Conservation (phyloP, 2,797 vertebrate genomes). For the Neostethus bicornis region DNA sequence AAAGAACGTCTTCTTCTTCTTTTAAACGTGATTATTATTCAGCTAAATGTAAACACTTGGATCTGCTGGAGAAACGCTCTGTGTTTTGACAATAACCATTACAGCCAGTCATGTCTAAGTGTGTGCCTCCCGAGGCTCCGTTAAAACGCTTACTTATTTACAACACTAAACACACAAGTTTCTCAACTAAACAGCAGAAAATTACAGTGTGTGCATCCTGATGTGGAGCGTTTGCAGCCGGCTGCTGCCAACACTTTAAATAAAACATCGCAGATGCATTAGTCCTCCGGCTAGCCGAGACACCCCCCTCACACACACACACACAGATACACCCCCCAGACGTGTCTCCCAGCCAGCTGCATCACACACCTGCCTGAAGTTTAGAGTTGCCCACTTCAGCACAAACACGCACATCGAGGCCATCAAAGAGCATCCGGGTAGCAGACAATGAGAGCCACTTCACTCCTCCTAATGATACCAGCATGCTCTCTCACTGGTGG, state of each 20-base stretch:
- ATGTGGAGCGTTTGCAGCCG: conserved; percentile 43
- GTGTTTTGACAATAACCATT: conserved; percentile 71
- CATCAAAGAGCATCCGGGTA: conserved; percentile 71
- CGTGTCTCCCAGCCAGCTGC: conserved; percentile 79
- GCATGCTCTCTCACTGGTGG: conserved; percentile 61
- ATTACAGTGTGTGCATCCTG: conserved; percentile 46
- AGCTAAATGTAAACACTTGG: conserved; percentile 73
- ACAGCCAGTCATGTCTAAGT: conserved; percentile 63
- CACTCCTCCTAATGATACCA: conserved; percentile 77
- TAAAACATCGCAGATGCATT: conserved; percentile 75
- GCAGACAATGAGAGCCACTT: conserved; percentile 72
- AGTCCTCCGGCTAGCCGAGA: conserved; percentile 63
- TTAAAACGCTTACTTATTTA: conserved; percentile 79
- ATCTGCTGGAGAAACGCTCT: conserved; percentile 50
- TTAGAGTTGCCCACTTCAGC: conserved; percentile 72
- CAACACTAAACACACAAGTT: conserved; percentile 78
- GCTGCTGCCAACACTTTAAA: conserved; percentile 67
- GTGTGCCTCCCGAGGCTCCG: conserved; percentile 67
- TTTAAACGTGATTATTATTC: conserved; percentile 72
- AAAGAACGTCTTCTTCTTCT: conserved; percentile 58
- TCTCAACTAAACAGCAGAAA: conserved; percentile 71
- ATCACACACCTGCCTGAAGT: conserved; percentile 77
- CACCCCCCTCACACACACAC: conserved; percentile 63
- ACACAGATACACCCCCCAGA: no score
- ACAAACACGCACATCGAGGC: conserved; percentile 53